These are phyloP conservation scores for Psilanteris sp. DNA, from an alignment of 1,140 invertebrate genomes.

Conservation along the genomic window DNA sequence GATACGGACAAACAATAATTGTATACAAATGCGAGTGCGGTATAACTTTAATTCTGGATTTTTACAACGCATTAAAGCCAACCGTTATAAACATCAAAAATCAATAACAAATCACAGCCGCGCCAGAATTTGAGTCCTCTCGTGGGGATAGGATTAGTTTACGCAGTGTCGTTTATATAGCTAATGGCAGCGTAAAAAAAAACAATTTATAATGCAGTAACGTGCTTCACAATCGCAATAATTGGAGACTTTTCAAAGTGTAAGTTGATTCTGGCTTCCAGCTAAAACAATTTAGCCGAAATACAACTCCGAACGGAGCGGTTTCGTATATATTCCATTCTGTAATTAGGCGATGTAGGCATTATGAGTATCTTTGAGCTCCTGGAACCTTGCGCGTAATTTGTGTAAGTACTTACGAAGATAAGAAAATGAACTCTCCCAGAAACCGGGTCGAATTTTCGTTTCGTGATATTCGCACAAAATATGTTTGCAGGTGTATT, in stretches of 20 bases:
- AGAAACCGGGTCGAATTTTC: slow-evolving; percentile 33
- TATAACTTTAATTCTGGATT: no score
- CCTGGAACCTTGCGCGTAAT: slow-evolving; percentile 36
- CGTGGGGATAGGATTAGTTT: slow-evolving; percentile 7
- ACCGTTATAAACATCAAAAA: no score
- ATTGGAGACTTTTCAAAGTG: slow-evolving; percentile 2
- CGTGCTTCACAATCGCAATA: slow-evolving; percentile 8
- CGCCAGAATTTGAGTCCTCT: no score
- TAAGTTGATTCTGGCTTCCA: slow-evolving; percentile 18
- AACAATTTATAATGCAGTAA: slow-evolving; percentile 47
- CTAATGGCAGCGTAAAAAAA: slow-evolving; percentile 18
- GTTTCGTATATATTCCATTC: slow-evolving; percentile 37
- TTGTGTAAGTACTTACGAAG: slow-evolving; percentile 49
- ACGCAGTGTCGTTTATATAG: slow-evolving; percentile 29
- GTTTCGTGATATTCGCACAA: slow-evolving; percentile 18
- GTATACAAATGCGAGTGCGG: no score
- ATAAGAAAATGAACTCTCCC: slow-evolving; percentile 48
- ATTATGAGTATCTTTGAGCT: slow-evolving; percentile 55
- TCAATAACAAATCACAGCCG: no score
- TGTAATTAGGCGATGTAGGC: slow-evolving; percentile 58
- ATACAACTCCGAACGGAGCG: slow-evolving; percentile 38
- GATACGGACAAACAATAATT: no score
- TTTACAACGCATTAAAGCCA: no score
- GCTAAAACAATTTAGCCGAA: slow-evolving; percentile 59
- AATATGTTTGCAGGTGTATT: slow-evolving; percentile 23